These are phyloP conservation scores for Calypte anna DNA, from an alignment of 2,113 vertebrate genomes.

Conservation along the genomic window DNA sequence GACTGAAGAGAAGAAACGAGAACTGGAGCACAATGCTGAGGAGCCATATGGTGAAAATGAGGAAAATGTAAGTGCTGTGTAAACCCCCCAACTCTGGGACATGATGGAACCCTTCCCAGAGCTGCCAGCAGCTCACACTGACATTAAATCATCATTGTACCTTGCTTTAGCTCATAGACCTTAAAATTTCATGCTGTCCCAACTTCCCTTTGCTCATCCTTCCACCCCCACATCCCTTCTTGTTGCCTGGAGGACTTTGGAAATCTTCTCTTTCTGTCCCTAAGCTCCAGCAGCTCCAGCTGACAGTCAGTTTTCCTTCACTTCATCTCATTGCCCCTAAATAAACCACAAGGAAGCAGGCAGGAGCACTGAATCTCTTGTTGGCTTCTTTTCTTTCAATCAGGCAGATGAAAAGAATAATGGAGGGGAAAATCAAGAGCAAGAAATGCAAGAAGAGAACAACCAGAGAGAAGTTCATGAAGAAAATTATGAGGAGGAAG, in stretches of 20 bases:
- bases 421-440: constrained; percentile 72
- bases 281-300: neutral
- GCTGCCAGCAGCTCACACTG: neutral
- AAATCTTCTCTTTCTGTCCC: neutral
- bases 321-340: neutral
- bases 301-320: neutral
- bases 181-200: neutral
- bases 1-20: constrained; percentile 84
- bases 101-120: neutral
- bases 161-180: neutral
- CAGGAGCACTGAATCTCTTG: neutral
- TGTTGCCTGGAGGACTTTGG: neutral
- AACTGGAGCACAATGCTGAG: constrained; percentile 82
- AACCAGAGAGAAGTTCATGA: constrained; percentile 78
- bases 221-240: neutral
- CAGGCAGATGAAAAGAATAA: constrained; percentile 77
- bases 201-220: neutral
- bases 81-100: neutral
- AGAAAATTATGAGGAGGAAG: constrained; percentile 90
- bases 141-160: neutral
- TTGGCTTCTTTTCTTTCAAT: neutral
- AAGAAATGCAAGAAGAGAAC: constrained; percentile 61
- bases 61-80: constrained; percentile 81
- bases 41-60: constrained; percentile 90
- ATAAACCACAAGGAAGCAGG: neutral